Conservation (phyloP, 2,113 vertebrate species). For the Dryoscopus gambensis region DNA sequence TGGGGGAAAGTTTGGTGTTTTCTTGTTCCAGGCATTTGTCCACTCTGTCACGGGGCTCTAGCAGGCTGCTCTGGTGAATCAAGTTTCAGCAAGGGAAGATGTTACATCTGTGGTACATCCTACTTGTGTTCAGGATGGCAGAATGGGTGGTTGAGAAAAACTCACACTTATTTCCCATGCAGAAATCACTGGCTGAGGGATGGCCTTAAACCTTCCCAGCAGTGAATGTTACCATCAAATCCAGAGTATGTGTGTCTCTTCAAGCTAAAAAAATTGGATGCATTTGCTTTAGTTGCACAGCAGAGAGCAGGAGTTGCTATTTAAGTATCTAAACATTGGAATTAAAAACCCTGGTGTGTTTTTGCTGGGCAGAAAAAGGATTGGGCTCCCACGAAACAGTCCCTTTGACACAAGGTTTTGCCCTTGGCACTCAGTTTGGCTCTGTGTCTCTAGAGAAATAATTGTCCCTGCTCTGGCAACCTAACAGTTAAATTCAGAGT, state of each 20-base stretch:
- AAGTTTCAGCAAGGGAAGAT: not conserved
- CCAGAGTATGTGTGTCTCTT: not conserved
- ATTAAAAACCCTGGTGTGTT: not conserved
- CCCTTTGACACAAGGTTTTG: not conserved
- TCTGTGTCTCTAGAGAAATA: not conserved
- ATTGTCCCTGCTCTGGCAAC: not conserved
- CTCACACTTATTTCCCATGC: not conserved
- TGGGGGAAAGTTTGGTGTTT: not conserved
- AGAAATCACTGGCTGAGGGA: not conserved
- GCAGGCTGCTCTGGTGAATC: not conserved
- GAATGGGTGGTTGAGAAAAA: not conserved
- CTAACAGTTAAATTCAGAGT: slow-evolving; percentile 40
- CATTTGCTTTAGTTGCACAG: not conserved
- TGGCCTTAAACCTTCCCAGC: not conserved
- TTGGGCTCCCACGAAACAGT: not conserved
- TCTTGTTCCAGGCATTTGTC: not conserved
- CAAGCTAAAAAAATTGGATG: not conserved
- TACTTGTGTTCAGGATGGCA: not conserved
- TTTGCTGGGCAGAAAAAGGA: not conserved
- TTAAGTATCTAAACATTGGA: not conserved
- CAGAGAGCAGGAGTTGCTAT: not conserved
- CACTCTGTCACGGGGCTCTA: rapidly evolving
- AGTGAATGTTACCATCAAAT: not conserved
- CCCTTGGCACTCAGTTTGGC: not conserved
- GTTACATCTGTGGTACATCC: not conserved